Evolutionary conservation across 2,797 vertebrate species (phyloP), one percentile per base, ranked within the genome.

Genomic region (Pseudochaenichthys georgianus): DNA sequence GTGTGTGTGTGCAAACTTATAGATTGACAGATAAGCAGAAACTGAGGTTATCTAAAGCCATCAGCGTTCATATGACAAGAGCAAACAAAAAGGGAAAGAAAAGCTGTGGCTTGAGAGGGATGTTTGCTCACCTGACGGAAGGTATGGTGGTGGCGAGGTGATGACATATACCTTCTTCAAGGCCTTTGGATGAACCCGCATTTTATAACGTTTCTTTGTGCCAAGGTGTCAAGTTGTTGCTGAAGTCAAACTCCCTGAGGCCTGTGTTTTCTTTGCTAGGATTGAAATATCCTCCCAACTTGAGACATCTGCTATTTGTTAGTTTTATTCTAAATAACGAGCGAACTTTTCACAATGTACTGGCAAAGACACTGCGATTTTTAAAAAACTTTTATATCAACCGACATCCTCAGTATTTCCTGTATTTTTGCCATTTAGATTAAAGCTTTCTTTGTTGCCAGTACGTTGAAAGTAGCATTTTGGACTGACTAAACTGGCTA

Each of bases 41-140:
- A 66, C 28, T 21, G 50, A 53, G 50, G 50, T 65, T 10, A 47
- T 71, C 43, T 12, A 28, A 19, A 53, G 34, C 41, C 21, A 21
- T 51, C 43, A 17, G 10, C 3, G 12, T 17, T 42, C 13, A 41
- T 54, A 9, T 31, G 13, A 67, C 62, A 65, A 57, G 16, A 50
- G n/a, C 15, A 77, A 54, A 74, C 19, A 41, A 17, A 52, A 64
- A 46, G 54, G 47, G 53, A 42, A 50, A 45, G 0, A 0, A 0
- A 54, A 11, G 8, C 17, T 15, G 17, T 28, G 13, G 1, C 70
- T 59, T 64, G 13, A 9, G 10, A 48, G 67, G 47, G 52, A 68
- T 83, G 63, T 85, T 90, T 78, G 67, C 80, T 84, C 58, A 77
- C 75, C 80, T 86, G 75, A 85, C 65, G 47, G 57, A 17, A 66